Evolutionary conservation across 1,140 invertebrate genomes (phyloP), one percentile per base, ranked within the genome.

Genomic region (Lamellibrachia luymesi): DNA sequence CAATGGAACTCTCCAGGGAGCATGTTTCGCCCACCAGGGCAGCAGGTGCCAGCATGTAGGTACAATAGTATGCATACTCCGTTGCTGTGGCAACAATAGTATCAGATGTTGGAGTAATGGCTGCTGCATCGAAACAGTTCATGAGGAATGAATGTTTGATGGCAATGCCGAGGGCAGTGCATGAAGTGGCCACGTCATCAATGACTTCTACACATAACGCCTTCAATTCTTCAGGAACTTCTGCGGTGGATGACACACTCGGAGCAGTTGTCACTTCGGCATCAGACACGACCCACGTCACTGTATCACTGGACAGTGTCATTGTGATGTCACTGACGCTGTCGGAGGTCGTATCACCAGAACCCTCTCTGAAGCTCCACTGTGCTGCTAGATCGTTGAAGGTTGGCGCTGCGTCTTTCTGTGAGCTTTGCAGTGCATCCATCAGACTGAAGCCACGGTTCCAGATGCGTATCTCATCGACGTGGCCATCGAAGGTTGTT

Each of bases 381-480:
- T 92, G 90, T n/a, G 94, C 91, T 25, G 91, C 93, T 7, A 94
- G 13, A 49, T 90, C 90, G 50, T 56, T 25, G 56, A 93, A 94
- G n/a, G 64, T 52, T 22, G 50, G 92, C n/a, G 92, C 90, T 22
- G 94, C 49, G 51, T 91, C 92, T 38, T 92, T 90, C 51, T 49
- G 92, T 51, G 91, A 80, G 52, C 91, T 93, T 52, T 94, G 94
- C 25, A 94, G 51, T 2, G 93, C 90, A n/a, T 94, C 50, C 50
- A 94, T 93, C n/a, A 94, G 92, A 38, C 92, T 93, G 56, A 94
- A 91, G 8, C 92, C 92, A 50, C 51, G 64, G 27, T 93, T 94
- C 93, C 94, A 94, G 17, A 94, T 90, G 27, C 94, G 90, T 4
- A 94, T 90, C 90, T 94, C 94, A 90, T 94, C 93, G 51, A 94